phyloP scores from a whole-genome alignment of 64 coral and sea anemone genomes.

The Dendronephthya gigantea region DNA sequence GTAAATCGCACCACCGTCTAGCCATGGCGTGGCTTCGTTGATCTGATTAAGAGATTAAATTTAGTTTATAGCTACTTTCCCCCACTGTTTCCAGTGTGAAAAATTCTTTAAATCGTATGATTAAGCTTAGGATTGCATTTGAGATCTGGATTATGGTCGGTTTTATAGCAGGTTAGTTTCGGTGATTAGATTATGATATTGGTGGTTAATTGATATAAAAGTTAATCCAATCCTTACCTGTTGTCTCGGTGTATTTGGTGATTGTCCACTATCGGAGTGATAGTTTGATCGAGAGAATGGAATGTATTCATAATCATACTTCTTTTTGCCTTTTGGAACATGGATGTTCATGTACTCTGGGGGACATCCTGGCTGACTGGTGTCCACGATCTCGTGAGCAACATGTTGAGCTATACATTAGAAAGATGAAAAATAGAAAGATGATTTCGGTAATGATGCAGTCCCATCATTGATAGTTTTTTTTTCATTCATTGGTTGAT shows the following conservation, averaged over 20 bases:
- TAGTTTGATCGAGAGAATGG: background rate
- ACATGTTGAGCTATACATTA: constrained; percentile 1
- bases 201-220: no score
- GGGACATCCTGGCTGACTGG: background rate
- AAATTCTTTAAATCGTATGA: no score
- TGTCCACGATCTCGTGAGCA: constrained; percentile 7
- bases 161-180: no score
- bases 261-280: background rate
- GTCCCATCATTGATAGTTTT: no score
- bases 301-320: background rate
- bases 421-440: background rate
- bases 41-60: background rate
- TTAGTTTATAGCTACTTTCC: background rate
- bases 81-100: no score
- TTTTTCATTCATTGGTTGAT: no score
- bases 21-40: background rate
- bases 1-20: background rate
- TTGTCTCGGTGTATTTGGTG: constrained; percentile 1
- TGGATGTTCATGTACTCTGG: background rate
- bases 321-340: background rate
- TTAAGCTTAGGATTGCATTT: no score
- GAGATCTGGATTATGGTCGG: no score
- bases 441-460: no score
- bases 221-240: background rate
- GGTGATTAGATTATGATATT: no score